Conservation (phyloP, 2,797 vertebrate species). For the Loris lydekkerianus region DNA sequence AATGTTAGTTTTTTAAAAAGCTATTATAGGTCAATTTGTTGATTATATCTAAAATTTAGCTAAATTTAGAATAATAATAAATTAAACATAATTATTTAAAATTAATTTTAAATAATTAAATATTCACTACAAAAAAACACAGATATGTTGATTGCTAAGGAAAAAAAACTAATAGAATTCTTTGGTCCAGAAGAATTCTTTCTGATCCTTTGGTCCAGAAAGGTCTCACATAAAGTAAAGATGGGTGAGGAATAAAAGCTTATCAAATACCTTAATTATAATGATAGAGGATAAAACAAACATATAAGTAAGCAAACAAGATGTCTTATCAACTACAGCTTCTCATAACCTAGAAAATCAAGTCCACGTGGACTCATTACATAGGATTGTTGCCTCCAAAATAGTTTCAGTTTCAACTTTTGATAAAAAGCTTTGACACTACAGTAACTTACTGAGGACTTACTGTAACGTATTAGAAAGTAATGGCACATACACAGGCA, state of each 20-base stretch:
- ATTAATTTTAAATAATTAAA: neutral
- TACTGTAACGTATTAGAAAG: neutral
- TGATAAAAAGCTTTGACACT: neutral
- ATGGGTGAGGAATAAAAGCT: accelerated
- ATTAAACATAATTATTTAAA: slow-evolving; percentile 25
- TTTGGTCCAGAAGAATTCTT: neutral
- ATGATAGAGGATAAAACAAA: neutral
- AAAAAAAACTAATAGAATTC: neutral
- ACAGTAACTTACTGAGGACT: neutral
- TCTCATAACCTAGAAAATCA: slow-evolving; percentile 1
- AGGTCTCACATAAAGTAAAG: neutral
- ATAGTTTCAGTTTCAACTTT: neutral
- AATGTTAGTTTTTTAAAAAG: neutral
- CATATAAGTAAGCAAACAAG: neutral
- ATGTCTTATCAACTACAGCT: neutral
- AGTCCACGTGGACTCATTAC: neutral
- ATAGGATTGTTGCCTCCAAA: neutral
- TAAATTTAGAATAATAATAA: neutral
- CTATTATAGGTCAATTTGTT: neutral
- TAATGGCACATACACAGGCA: neutral
- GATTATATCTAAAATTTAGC: neutral
- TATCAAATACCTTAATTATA: neutral
- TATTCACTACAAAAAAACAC: neutral
- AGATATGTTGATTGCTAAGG: neutral
- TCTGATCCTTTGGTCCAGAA: neutral